A percentile compares a stretch with the other conserved stretches of the same genome.
Conservation (phyloP, 2,797 vertebrate genomes). For the Pseudotriccus pelzelni region DNA sequence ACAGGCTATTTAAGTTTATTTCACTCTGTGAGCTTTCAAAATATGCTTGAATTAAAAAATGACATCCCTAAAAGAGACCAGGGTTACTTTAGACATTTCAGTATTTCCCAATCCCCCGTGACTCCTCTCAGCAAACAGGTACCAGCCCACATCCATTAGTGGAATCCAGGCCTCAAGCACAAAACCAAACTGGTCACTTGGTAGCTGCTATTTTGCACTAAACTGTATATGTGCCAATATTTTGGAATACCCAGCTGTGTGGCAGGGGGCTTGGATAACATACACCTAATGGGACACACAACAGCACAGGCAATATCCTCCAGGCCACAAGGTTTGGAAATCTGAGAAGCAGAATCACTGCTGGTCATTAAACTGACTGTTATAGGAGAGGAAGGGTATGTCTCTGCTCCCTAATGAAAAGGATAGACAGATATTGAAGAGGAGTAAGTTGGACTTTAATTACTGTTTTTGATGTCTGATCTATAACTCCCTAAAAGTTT, state of each 20-base stretch:
- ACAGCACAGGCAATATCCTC: neutral
- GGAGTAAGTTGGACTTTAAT: constrained; percentile 70
- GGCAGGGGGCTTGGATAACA: rapidly evolving
- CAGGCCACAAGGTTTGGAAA: neutral
- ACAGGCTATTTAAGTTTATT: neutral
- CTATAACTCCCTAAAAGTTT: constrained; percentile 76
- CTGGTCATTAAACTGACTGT: constrained; percentile 49
- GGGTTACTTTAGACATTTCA: neutral
- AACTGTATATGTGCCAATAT: neutral
- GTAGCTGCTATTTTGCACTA: neutral
- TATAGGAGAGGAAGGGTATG: constrained; percentile 11
- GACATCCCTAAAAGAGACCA: neutral
- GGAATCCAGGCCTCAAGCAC: neutral
- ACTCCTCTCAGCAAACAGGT: neutral
- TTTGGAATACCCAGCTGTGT: neutral
- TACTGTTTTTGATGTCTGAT: constrained; percentile 76
- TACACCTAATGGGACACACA: neutral
- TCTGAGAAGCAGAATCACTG: neutral
- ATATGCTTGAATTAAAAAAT: neutral
- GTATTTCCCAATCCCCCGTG: neutral
- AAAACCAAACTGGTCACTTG: neutral
- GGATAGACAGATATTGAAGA: constrained; percentile 67
- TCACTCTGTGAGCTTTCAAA: neutral
- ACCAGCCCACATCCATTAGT: neutral
- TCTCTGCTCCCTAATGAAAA: constrained; percentile 65